These are phyloP conservation scores for Sardinella longiceps DNA, from an alignment of 2,797 vertebrate genomes.

Conservation along the genomic window DNA sequence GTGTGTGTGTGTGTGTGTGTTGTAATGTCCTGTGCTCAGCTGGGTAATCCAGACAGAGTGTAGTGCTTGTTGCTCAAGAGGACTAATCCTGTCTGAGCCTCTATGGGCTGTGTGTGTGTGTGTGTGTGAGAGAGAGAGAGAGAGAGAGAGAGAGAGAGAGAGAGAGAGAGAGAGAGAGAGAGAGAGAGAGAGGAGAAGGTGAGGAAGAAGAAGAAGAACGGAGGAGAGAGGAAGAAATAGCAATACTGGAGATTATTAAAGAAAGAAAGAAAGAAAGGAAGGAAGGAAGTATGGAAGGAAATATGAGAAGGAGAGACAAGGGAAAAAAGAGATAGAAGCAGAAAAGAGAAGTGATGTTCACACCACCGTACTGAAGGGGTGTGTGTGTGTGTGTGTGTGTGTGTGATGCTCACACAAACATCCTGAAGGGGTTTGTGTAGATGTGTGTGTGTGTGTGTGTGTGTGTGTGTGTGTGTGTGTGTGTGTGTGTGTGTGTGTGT, in stretches of 20 bases:
- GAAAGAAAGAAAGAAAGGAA: neutral
- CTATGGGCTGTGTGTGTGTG: neutral
- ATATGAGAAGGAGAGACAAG: neutral
- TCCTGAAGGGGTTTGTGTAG: neutral
- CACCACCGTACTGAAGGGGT: neutral
- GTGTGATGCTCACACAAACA: neutral
- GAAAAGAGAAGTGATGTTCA: neutral
- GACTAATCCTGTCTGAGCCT: constrained; percentile 19
- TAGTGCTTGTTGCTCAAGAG: neutral
- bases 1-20: neutral
- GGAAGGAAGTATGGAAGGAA: neutral
- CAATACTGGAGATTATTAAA: neutral
- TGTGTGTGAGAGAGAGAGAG: neutral
- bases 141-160: neutral
- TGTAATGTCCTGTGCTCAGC: neutral
- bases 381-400: neutral
- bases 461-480: no score
- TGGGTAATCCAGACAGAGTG: constrained; percentile 20
- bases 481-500: neutral
- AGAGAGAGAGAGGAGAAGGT: neutral
- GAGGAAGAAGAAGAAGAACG: no score
- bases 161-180: no score
- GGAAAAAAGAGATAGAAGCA: neutral
- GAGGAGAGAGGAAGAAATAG: neutral
- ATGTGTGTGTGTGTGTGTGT: no score